phyloP scores from a whole-genome alignment of 2,113 vertebrate species.

The Gopherus evgoodei region DNA sequence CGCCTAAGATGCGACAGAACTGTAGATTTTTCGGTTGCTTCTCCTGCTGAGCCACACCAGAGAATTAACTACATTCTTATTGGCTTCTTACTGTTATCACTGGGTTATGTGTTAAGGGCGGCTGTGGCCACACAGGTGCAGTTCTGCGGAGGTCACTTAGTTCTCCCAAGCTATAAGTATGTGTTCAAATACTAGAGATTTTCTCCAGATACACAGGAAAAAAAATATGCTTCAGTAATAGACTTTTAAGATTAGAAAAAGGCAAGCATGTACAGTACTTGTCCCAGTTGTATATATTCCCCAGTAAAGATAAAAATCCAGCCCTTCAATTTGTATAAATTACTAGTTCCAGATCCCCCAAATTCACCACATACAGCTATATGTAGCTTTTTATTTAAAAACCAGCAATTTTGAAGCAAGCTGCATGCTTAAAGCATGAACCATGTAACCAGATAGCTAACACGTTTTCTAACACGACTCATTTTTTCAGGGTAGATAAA shows the following conservation, averaged over 20 bases:
- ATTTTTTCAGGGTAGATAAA: background rate
- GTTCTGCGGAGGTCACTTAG: background rate
- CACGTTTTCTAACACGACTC: background rate
- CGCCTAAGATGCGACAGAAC: too few relatives aligned
- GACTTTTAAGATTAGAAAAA: background rate
- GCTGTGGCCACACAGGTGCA: background rate
- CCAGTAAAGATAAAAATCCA: background rate
- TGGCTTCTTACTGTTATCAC: background rate
- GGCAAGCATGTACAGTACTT: background rate
- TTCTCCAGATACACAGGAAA: background rate
- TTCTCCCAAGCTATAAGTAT: background rate
- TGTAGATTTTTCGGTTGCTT: background rate
- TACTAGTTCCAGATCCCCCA: background rate
- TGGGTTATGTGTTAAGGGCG: background rate
- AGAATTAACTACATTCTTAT: background rate
- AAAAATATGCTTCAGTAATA: background rate
- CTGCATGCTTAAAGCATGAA: constrained; percentile 12
- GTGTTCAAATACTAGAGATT: background rate
- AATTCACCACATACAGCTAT: background rate
- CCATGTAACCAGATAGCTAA: background rate
- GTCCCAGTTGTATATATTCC: background rate
- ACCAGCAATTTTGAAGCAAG: background rate
- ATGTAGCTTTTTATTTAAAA: background rate
- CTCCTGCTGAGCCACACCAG: background rate
- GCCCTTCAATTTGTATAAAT: background rate